A percentile compares a stretch with the other conserved stretches of the same genome.
Evolutionary conservation across 2,888 invertebrate genomes (phyloP).

Genomic region (Drosophila mulleri): DNA sequence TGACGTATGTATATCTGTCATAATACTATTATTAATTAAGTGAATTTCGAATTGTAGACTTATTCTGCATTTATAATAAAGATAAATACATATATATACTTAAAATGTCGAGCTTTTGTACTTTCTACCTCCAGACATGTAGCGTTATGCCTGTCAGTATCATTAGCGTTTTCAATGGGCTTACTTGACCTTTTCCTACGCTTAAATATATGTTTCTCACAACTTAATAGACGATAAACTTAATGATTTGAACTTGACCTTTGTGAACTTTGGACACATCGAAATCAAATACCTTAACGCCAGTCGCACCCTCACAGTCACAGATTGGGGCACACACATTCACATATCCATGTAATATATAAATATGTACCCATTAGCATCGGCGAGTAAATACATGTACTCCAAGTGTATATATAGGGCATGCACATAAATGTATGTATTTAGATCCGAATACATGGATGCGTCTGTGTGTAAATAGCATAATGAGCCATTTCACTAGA

Average conservation of each 20-base stretch:
- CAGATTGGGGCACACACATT: conserved; percentile 24
- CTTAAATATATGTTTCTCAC: neutral
- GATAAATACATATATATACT: no score
- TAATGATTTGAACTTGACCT: conserved; percentile 54
- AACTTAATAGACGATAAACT: conserved; percentile 2
- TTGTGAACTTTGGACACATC: conserved; percentile 31
- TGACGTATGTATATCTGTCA: no score
- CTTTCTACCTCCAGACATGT: no score
- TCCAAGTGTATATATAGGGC: conserved; percentile 14
- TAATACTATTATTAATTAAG: no score
- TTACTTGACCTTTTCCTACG: neutral
- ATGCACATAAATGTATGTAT: conserved; percentile 16
- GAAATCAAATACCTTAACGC: conserved; percentile 50
- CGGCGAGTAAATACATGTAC: conserved; percentile 1
- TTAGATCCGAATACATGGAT: conserved; percentile 6
- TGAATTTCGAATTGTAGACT: no score
- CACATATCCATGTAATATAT: conserved; percentile 19
- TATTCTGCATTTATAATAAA: no score
- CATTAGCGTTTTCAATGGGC: neutral
- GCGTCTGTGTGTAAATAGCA: conserved; percentile 21
- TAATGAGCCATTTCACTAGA: conserved; percentile 61
- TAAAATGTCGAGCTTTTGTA: no score
- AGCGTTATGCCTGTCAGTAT: no score
- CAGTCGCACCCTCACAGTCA: conserved; percentile 7
- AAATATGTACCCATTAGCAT: conserved; percentile 19